A percentile compares a stretch with the other conserved stretches of the same genome.
Conservation (phyloP, 2,113 vertebrate genomes). For the Condylura cristata region DNA sequence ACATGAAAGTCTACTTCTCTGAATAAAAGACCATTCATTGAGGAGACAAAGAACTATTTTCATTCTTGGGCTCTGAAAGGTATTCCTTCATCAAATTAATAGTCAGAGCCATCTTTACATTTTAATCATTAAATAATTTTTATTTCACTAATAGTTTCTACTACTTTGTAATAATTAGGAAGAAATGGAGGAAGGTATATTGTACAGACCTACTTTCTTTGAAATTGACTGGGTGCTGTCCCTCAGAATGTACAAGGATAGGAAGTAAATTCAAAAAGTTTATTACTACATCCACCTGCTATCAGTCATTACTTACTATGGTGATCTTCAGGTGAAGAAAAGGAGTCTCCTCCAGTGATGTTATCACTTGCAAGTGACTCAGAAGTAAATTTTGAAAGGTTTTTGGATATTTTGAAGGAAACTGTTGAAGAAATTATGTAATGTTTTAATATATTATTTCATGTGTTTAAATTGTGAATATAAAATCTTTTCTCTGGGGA, state of each 20-base stretch:
- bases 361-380: neutral
- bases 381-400: slow-evolving; percentile 14
- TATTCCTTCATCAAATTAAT: slow-evolving; percentile 1
- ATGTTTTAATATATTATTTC: neutral
- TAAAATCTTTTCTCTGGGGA: neutral
- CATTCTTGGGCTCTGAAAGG: neutral
- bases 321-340: neutral
- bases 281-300: neutral
- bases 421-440: neutral
- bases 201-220: neutral
- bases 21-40: slow-evolving; percentile 38
- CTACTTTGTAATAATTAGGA: slow-evolving; percentile 5
- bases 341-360: neutral
- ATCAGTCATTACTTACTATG: neutral
- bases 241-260: neutral
- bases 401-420: neutral
- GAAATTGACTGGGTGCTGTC: neutral
- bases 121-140: neutral
- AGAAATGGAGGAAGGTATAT: neutral
- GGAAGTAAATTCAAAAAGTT: neutral
- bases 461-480: neutral
- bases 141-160: neutral
- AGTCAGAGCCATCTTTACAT: neutral
- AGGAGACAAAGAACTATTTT: neutral
- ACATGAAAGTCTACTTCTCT: neutral